A percentile compares a stretch with the other conserved stretches of the same genome.
These are phyloP conservation scores for Idris sp. DNA, from an alignment of 1,140 invertebrate genomes.

Conservation along the genomic window DNA sequence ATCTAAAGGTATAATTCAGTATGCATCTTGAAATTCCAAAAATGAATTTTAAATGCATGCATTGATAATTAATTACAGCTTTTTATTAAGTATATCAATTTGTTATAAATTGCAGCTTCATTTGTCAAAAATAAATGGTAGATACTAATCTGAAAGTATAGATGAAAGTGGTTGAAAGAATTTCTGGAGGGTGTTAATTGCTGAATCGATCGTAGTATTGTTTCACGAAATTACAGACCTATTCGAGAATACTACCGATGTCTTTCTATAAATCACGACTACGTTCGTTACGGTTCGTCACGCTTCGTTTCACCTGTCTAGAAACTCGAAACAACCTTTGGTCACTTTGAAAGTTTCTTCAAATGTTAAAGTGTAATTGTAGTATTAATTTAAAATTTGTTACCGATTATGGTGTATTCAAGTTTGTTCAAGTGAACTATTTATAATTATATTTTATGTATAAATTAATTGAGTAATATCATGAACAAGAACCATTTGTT, in stretches of 20 bases:
- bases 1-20: too few relatives aligned
- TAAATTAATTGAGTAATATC: not conserved
- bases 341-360: constrained; percentile 30
- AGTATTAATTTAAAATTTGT: constrained; percentile 17
- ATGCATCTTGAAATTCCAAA: too few relatives aligned
- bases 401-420: not conserved
- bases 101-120: constrained; percentile 1
- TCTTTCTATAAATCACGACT: constrained; percentile 52
- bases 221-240: constrained; percentile 44
- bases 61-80: too few relatives aligned
- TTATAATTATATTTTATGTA: too few relatives aligned
- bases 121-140: constrained; percentile 27
- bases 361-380: constrained; percentile 19
- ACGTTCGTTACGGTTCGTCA: constrained; percentile 40
- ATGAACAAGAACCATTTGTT: not conserved
- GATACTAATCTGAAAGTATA: constrained; percentile 11
- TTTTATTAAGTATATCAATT: too few relatives aligned
- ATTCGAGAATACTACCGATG: constrained; percentile 48
- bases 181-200: constrained; percentile 49
- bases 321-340: constrained; percentile 34
- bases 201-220: constrained; percentile 46
- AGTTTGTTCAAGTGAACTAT: too few relatives aligned
- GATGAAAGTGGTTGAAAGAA: constrained; percentile 26
- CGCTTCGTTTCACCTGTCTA: constrained; percentile 47
- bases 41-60: too few relatives aligned